Percentiles rank a stretch among this genome's conserved stretches.
phyloP scores from a whole-genome alignment of 2,888 invertebrate species.

The Macrophya alboannulata region DNA sequence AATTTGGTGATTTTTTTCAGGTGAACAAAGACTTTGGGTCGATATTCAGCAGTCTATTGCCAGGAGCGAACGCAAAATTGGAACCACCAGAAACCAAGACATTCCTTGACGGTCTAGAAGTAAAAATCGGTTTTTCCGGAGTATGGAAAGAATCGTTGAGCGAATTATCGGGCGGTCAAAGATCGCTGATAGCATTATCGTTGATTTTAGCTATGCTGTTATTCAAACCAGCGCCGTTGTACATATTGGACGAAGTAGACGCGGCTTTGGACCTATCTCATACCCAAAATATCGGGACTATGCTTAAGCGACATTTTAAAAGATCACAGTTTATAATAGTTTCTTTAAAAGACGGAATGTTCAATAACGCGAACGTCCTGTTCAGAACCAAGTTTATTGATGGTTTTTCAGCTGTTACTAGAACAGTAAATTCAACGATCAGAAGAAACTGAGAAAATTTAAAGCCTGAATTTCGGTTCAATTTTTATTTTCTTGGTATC shows the following conservation, averaged over 20 bases:
- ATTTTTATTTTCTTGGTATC: neutral
- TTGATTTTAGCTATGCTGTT: conserved; percentile 97
- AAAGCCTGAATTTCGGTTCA: neutral
- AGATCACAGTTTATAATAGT: conserved; percentile 98
- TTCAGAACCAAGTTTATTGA: conserved; percentile 97
- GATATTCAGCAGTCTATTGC: conserved; percentile 95
- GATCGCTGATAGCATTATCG: conserved; percentile 97
- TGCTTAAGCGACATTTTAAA: conserved; percentile 95
- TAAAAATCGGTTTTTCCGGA: conserved; percentile 94
- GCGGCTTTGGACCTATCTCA: conserved; percentile 98
- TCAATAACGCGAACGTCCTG: conserved; percentile 98
- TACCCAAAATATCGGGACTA: conserved; percentile 98
- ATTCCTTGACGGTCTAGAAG: conserved; percentile 94
- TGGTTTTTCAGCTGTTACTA: conserved; percentile 94
- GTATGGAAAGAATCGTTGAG: conserved; percentile 98
- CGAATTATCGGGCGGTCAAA: conserved; percentile 98
- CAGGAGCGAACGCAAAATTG: conserved; percentile 95
- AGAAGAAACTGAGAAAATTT: neutral
- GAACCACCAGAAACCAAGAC: conserved; percentile 87
- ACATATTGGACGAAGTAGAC: conserved; percentile 99
- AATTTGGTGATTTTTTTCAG: conserved; percentile 67
- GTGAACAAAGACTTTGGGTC: conserved; percentile 97
- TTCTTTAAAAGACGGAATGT: conserved; percentile 99
- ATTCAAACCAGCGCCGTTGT: conserved; percentile 98
- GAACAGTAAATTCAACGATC: conserved; percentile 80